Percentiles rank a stretch among this genome's conserved stretches.
phyloP scores from a whole-genome alignment of 2,888 invertebrate species.

The Agrochola circellaris region DNA sequence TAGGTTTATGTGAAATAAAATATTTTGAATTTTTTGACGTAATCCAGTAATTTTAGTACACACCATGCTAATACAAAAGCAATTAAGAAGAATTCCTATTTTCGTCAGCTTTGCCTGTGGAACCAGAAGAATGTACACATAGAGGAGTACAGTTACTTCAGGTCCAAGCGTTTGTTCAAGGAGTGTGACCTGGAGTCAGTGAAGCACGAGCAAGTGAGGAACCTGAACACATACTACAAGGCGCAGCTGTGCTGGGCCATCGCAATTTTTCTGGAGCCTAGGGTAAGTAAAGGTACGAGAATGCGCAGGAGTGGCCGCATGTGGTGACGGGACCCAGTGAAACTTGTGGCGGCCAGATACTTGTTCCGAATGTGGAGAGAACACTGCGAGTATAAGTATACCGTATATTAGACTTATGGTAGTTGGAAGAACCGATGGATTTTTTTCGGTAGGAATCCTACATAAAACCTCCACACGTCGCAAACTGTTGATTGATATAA shows the following conservation, averaged over 20 bases:
- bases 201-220: constrained; percentile 67
- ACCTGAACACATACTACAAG: constrained; percentile 77
- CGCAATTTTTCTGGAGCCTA: constrained; percentile 81
- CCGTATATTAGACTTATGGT: neutral
- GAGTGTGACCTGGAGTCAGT: constrained; percentile 79
- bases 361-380: neutral
- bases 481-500: neutral
- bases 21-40: too few relatives aligned
- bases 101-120: constrained; percentile 81
- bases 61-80: neutral
- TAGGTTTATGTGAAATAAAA: too few relatives aligned
- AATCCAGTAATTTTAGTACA: neutral
- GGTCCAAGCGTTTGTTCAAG: constrained; percentile 69
- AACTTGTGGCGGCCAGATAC: neutral
- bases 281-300: constrained; percentile 69
- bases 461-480: neutral
- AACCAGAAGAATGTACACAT: constrained; percentile 70
- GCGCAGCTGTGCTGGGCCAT: constrained; percentile 88
- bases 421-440: too few relatives aligned
- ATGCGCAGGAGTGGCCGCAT: neutral
- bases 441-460: neutral
- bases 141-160: constrained; percentile 74
- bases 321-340: neutral
- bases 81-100: neutral
- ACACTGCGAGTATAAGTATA: neutral